phyloP scores from a whole-genome alignment of 2,888 invertebrate genomes.

The Phyto melanocephala region DNA sequence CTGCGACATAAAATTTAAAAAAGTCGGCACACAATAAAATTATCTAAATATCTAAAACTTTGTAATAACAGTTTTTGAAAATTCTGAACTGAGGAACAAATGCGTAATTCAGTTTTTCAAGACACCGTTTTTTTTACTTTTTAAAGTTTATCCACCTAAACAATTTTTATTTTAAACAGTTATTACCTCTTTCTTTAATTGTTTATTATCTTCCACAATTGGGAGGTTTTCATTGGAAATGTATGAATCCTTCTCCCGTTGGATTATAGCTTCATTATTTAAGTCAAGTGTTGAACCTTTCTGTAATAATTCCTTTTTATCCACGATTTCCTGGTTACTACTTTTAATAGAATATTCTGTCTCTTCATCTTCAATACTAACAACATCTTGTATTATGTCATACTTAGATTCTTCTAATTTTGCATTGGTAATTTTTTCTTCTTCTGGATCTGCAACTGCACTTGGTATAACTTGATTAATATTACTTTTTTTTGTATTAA shows the following conservation, averaged over 20 bases:
- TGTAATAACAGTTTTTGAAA: too few species aligned
- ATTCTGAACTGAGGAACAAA: too few species aligned
- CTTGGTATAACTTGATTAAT: neutral
- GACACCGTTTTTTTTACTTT: too few species aligned
- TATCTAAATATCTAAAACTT: too few species aligned
- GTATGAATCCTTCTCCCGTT: neutral
- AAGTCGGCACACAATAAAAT: too few species aligned
- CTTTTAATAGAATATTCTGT: too few species aligned
- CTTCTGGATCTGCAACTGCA: neutral
- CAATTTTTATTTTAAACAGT: too few species aligned
- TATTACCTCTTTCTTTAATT: too few species aligned
- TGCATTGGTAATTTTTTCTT: neutral
- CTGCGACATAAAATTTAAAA: too few species aligned
- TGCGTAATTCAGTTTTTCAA: too few species aligned
- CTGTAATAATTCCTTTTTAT: neutral
- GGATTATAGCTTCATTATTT: neutral
- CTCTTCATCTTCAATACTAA: neutral
- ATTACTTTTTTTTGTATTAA: neutral
- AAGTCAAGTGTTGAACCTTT: neutral
- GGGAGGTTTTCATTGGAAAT: neutral
- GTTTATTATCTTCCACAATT: neutral
- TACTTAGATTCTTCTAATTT: neutral
- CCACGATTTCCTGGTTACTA: neutral
- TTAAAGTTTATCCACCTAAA: too few species aligned
- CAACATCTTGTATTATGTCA: neutral